Base-by-base conservation (phyloP, 2,113 vertebrate species). In the Rhinolophus sinicus region DNA sequence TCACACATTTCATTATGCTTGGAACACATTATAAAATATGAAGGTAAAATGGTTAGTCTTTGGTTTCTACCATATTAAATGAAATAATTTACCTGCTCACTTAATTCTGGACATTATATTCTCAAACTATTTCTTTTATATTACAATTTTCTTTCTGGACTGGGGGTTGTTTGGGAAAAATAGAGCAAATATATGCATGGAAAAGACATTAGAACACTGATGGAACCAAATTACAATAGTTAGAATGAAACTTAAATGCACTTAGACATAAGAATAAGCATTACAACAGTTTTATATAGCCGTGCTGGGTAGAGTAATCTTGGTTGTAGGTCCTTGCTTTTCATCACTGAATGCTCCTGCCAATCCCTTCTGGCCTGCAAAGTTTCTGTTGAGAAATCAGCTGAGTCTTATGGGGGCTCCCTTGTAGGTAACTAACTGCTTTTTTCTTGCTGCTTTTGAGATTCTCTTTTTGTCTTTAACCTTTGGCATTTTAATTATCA, bases 41-140 rank as follows among this genome's bases (percentile, higher is more conserved):
- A 87, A 83, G 6, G n/a, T 67, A 77, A 88, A 76, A 77, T 90
- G 26, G 4, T 35, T 83, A 50, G 18, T 62, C 0, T 87, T 96
- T 35, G 22, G 6, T 75, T 91, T 86, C 26, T 47, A 35, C 26
- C 44, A 73, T 80, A 35, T 64, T 64, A 80, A 90, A 69, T 54
- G 75, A 94, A 76, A 35, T 56, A 96, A 58, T 67, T 94, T 86
- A 54, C 52, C 21, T 18, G 15, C 7, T 62, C 58, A 50, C 5
- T 50, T 64, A 91, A 52, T 82, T 38, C 33, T 88, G 26, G 26
- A 44, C 44, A 18, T 72, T 56, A 26, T 75, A 54, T 60, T 94
- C 14, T 92, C 30, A 90, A 84, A 91, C 65, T 72, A 93, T 81
- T 70, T 90, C 18, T 88, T 62, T n/a, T 62, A 85, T 52, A 56